A percentile compares a stretch with the other conserved stretches of the same genome.
phyloP scores from a whole-genome alignment of 2,797 vertebrate species.

The Cirrhinus mrigala region DNA sequence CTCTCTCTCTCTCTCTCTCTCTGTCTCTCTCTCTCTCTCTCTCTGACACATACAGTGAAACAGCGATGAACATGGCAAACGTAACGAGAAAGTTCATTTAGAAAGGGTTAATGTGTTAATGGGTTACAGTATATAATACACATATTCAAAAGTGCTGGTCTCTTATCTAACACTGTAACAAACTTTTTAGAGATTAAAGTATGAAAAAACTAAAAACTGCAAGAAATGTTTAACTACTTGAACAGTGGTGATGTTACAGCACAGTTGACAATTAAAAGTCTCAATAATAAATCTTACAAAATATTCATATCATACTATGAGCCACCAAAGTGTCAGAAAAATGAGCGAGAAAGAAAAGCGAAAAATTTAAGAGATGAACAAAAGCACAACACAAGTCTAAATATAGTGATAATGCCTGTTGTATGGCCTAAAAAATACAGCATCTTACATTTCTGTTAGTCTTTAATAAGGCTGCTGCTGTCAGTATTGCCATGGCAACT shows the following conservation, averaged over 20 bases:
- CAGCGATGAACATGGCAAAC: too few species aligned
- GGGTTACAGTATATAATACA: background rate
- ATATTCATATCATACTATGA: background rate
- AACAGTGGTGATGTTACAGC: background rate
- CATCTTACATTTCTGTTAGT: constrained; percentile 5
- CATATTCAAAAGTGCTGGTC: too few species aligned
- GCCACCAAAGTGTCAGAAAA: background rate
- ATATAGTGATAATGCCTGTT: constrained; percentile 13
- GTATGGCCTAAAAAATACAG: constrained; percentile 7
- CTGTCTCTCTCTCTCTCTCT: too few species aligned
- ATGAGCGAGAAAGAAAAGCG: background rate
- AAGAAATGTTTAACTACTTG: background rate
- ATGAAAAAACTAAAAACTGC: background rate
- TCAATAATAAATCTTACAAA: background rate
- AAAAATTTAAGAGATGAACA: background rate
- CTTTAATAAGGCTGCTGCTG: background rate
- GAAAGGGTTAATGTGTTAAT: background rate
- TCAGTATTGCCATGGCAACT: constrained; percentile 28
- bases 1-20: too few species aligned
- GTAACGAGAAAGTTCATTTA: background rate
- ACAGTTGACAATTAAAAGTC: background rate
- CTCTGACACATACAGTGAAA: too few species aligned
- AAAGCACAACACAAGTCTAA: background rate
- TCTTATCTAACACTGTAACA: background rate
- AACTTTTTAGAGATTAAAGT: background rate